Conservation (phyloP, 2,888 invertebrate genomes). For the Idaea biselata region DNA sequence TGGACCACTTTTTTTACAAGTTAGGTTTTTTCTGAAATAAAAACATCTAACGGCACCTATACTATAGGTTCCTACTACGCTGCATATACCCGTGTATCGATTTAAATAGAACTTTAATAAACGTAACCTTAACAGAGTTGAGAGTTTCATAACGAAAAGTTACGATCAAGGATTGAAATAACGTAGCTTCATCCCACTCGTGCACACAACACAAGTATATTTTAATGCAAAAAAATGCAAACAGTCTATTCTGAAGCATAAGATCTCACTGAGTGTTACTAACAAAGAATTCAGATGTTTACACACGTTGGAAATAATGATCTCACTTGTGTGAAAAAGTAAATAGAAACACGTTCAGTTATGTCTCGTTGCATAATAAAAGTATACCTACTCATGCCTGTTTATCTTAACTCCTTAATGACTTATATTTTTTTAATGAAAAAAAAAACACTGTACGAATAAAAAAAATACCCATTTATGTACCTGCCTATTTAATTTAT, state of each 20-base stretch:
- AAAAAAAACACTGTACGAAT: too few relatives aligned
- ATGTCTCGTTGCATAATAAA: too few relatives aligned
- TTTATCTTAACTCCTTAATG: too few relatives aligned
- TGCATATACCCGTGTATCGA: too few relatives aligned
- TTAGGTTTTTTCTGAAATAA: too few relatives aligned
- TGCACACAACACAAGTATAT: constrained; percentile 6
- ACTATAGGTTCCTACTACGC: too few relatives aligned
- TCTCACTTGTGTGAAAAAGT: not conserved
- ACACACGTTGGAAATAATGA: constrained; percentile 2
- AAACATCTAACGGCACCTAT: too few relatives aligned
- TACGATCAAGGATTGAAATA: not conserved
- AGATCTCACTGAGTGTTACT: constrained; percentile 14
- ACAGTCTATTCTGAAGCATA: constrained; percentile 17
- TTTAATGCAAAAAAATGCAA: constrained; percentile 11
- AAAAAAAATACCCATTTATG: too few relatives aligned
- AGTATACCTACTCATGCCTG: too few relatives aligned
- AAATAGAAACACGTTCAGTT: constrained; percentile 6
- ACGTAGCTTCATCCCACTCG: not conserved
- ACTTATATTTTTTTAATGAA: too few relatives aligned
- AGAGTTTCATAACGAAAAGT: not conserved
- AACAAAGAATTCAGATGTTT: constrained; percentile 19
- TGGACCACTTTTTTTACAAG: too few relatives aligned
- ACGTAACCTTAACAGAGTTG: not conserved
- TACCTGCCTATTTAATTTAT: too few relatives aligned
- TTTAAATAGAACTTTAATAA: not conserved